Percentiles rank a stretch among this genome's conserved stretches.
These are phyloP conservation scores for Arothron firmamentum DNA, from an alignment of 2,113 vertebrate species.

Conservation along the genomic window DNA sequence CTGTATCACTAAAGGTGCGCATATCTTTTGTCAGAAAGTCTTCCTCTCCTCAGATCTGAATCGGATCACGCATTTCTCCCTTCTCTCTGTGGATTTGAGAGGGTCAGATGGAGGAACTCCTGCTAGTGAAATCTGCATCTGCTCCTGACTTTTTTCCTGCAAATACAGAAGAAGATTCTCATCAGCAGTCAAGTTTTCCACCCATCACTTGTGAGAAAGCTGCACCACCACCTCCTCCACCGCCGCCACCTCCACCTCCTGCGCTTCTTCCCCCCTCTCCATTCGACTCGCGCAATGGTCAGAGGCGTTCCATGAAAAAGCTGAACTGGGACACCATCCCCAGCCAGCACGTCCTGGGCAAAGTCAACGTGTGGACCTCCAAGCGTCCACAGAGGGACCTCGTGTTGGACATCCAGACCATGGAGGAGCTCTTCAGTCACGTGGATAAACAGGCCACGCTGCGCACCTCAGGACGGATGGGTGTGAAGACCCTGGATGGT, in stretches of 20 bases:
- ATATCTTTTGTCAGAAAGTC: neutral
- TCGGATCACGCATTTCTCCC: conserved; percentile 1
- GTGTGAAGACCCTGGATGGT: conserved; percentile 47
- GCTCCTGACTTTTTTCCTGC: conserved; percentile 6
- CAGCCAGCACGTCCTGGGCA: conserved; percentile 72
- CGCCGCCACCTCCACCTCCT: conserved; percentile 24
- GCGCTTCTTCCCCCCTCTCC: neutral
- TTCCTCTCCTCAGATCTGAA: conserved; percentile 31
- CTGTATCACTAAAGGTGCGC: too few species aligned
- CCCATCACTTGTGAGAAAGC: conserved; percentile 10
- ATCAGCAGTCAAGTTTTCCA: conserved; percentile 5
- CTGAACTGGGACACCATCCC: conserved; percentile 83
- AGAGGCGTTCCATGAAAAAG: conserved; percentile 73
- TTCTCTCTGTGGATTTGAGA: conserved; percentile 12
- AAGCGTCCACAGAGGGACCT: conserved; percentile 58
- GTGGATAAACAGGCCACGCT: conserved; percentile 51
- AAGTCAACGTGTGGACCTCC: conserved; percentile 77
- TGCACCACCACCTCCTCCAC: conserved; percentile 33
- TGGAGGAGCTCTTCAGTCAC: conserved; percentile 80
- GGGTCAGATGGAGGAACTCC: conserved; percentile 54
- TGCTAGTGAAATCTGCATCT: conserved; percentile 33
- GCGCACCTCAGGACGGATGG: conserved; percentile 6
- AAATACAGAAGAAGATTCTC: conserved; percentile 19
- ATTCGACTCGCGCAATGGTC: conserved; percentile 28
- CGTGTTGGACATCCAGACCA: conserved; percentile 73